phyloP scores from a whole-genome alignment of 2,113 vertebrate species.

The Cephalopterus ornatus region DNA sequence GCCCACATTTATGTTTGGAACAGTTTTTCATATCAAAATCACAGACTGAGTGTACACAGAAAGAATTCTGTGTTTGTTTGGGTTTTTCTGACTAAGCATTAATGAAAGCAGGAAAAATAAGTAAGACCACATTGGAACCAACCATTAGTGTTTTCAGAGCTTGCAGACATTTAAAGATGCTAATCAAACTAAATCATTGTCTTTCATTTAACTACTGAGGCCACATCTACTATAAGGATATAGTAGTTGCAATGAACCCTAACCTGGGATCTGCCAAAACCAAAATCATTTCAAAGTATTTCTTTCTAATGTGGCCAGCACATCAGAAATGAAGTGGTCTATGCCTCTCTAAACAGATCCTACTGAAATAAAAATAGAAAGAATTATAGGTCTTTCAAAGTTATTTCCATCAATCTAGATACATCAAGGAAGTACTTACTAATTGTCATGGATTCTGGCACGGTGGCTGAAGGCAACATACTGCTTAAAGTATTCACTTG shows the following conservation, averaged over 20 bases:
- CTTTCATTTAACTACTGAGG: neutral
- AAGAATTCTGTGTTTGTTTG: neutral
- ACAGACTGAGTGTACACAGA: neutral
- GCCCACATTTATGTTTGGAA: neutral
- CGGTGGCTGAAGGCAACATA: conserved; percentile 73
- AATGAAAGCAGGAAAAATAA: neutral
- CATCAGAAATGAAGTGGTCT: neutral
- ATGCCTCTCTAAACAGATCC: neutral
- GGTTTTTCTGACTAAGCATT: neutral
- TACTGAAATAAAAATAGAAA: neutral
- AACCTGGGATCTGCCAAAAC: neutral
- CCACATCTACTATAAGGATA: neutral
- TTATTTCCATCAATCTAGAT: neutral
- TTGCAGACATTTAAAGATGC: neutral
- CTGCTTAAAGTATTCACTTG: conserved; percentile 69
- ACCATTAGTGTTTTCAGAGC: neutral
- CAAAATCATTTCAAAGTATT: neutral
- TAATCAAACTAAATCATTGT: neutral
- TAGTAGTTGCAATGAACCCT: neutral
- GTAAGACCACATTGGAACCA: neutral
- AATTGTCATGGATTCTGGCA: conserved; percentile 92
- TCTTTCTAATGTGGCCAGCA: neutral
- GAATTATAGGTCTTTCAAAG: neutral
- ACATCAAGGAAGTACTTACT: conserved; percentile 78
- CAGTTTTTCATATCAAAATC: neutral